Conservation (phyloP, 2,113 vertebrate species). For the Hippocampus zosterae region DNA sequence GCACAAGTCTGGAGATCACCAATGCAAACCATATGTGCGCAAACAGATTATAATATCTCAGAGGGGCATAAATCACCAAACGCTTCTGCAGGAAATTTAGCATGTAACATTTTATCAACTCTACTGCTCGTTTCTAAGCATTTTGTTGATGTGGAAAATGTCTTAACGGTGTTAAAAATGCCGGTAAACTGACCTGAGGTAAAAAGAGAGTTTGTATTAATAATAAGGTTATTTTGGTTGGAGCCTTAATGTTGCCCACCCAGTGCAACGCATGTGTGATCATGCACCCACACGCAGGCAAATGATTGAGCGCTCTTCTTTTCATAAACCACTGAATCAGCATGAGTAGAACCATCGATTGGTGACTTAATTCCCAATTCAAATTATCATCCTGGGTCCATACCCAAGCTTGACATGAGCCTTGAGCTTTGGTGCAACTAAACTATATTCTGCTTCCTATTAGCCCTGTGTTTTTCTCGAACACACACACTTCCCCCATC, state of each 20-base stretch:
- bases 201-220: not conserved
- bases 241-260: constrained; percentile 10
- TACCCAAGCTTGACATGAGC: constrained; percentile 71
- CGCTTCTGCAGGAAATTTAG: too few species aligned
- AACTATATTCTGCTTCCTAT: constrained; percentile 64
- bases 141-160: not conserved
- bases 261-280: constrained; percentile 11
- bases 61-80: not conserved
- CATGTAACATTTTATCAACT: not conserved
- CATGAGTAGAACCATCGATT: constrained; percentile 71
- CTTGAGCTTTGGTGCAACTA: constrained; percentile 67
- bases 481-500: constrained; percentile 63
- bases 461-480: constrained; percentile 21
- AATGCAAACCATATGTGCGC: not conserved
- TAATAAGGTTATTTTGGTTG: not conserved
- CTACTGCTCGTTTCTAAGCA: not conserved
- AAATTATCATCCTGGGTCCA: constrained; percentile 71
- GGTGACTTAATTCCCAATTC: constrained; percentile 72
- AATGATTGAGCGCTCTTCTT: constrained; percentile 56
- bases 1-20: not conserved
- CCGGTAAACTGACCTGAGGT: not conserved
- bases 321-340: constrained; percentile 67
- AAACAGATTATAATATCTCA: not conserved
- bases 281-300: constrained; percentile 29
- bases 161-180: not conserved